These are phyloP conservation scores for Onychomys leucogaster DNA, from an alignment of 2,797 vertebrate genomes.

Conservation along the genomic window DNA sequence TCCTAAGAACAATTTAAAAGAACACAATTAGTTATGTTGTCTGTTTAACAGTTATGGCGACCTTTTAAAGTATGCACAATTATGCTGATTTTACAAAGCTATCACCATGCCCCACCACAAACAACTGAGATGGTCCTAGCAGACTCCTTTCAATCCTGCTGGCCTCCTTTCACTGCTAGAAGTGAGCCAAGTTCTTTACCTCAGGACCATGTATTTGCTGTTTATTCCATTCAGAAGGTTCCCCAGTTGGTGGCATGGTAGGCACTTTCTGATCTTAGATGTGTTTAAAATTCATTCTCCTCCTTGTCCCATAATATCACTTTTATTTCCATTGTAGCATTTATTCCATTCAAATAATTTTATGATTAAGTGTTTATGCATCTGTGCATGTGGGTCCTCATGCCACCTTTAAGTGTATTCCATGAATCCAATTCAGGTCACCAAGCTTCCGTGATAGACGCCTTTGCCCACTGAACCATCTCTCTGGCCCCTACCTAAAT, in stretches of 20 bases:
- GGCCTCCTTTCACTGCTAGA: neutral
- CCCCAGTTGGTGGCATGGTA: neutral
- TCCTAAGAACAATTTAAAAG: conserved; percentile 10
- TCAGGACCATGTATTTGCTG: neutral
- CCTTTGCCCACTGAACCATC: neutral
- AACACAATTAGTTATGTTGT: neutral
- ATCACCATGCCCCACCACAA: neutral
- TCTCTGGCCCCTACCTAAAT: neutral
- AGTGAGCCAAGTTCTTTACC: neutral
- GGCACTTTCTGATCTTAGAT: neutral
- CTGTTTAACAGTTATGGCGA: neutral
- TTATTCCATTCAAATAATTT: neutral
- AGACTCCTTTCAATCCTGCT: neutral
- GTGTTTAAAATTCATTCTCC: conserved; percentile 38
- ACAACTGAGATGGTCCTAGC: conserved; percentile 19
- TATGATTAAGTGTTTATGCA: neutral
- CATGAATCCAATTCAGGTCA: neutral
- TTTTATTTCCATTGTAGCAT: conserved; percentile 5
- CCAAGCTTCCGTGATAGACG: neutral
- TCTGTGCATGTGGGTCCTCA: neutral
- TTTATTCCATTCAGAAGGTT: neutral
- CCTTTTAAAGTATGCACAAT: neutral
- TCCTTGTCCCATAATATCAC: neutral
- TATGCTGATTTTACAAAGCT: conserved; percentile 33
- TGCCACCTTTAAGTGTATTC: neutral